These are phyloP conservation scores for Apis dorsata DNA, from an alignment of 1,140 invertebrate genomes.

Conservation along the genomic window DNA sequence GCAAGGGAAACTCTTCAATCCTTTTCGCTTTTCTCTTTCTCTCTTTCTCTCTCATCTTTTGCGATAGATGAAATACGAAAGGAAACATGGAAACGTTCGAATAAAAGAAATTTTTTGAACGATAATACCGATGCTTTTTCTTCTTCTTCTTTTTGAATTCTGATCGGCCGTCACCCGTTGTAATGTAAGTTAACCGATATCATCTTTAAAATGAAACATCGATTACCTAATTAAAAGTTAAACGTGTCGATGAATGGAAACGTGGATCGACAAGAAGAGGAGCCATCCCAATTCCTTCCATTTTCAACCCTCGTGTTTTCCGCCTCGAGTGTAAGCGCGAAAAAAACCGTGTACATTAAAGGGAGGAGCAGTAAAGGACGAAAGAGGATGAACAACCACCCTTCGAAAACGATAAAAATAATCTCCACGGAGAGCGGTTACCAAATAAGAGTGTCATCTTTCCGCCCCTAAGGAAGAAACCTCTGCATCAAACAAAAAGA, in stretches of 20 bases:
- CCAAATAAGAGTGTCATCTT: conserved; percentile 63
- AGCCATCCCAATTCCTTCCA: not conserved
- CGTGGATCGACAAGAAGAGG: not conserved
- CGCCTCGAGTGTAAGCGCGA: conserved; percentile 38
- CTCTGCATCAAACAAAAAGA: conserved; percentile 7
- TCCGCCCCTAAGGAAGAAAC: conserved; percentile 50
- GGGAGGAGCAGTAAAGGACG: not conserved
- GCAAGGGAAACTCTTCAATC: conserved; percentile 24
- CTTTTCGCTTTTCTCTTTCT: conserved; percentile 21
- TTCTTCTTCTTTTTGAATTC: no score
- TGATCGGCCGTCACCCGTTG: no score
- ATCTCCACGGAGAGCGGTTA: conserved; percentile 23
- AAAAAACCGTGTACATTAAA: conserved; percentile 45
- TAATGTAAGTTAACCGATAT: no score
- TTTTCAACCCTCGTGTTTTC: conserved; percentile 42
- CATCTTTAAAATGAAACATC: not conserved
- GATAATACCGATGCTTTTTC: not conserved
- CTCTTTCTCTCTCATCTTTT: conserved; percentile 27
- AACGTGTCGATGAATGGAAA: not conserved
- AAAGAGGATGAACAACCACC: conserved; percentile 27
- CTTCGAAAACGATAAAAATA: conserved; percentile 55
- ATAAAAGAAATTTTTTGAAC: not conserved
- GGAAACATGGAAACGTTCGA: conserved; percentile 2
- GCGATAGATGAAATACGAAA: conserved; percentile 8
- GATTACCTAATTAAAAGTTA: conserved; percentile 12